Evolutionary conservation across 2,113 vertebrate species (phyloP), one percentile per base, ranked within the genome.

Genomic region (Gracilinanus agilis): DNA sequence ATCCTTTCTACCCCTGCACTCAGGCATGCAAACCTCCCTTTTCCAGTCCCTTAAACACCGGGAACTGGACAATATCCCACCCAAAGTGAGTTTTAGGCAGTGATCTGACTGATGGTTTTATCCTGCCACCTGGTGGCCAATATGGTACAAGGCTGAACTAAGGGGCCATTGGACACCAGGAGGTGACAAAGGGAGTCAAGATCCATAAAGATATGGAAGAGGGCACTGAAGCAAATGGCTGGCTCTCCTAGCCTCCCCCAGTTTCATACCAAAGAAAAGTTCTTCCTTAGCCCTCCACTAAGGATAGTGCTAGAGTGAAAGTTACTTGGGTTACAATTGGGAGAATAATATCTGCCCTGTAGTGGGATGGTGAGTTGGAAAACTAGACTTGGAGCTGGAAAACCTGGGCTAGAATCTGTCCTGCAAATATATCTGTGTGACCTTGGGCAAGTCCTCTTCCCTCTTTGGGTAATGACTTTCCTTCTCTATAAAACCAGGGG

Each of bases 81-180:
- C 16, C 34, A n/a, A 75, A 75, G 34, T n/a, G n/a, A 40, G 19
- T 83, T 40, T 16, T 40, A 83, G n/a, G 19, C 19, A 83, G 67
- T 21, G 7, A 83, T 21, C 67, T 40, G 67, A 40, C 67, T 40
- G 19, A 83, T 40, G 55, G 61, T 89, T 90, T 92, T 67, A 24
- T 88, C 25, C 93, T 95, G 97, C 97, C 97, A 94, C 95, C 97
- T 97, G 58, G 92, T 96, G 97, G 96, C 0, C 1, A 0, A 12
- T 27, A 56, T 90, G 44, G n/a, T 55, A 91, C 93, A 94, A 89
- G 12, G 6, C 34, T 0, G 3, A 1, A 90, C 6, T 2, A 24
- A 83, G 19, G 44, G 24, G 49, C 16, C 21, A n/a, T 29, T 3
- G 54, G 61, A 61, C 61, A 75, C 67, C 1, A 75, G n/a, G 67